Evolutionary conservation across 2,888 invertebrate species (phyloP).

Genomic region (Linyphia triangularis): DNA sequence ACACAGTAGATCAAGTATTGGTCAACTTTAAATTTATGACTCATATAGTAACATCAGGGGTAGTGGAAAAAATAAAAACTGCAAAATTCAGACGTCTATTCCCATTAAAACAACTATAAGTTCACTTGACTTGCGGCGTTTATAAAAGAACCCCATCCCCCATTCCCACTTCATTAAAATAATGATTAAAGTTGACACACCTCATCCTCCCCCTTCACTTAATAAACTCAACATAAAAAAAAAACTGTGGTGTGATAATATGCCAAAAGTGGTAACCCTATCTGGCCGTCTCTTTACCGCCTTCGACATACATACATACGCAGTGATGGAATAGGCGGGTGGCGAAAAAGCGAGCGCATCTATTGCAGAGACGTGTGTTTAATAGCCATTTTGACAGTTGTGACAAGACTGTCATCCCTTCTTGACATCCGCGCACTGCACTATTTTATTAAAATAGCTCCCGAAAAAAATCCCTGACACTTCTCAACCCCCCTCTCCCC

Average conservation of each 20-base stretch:
- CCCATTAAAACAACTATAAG: too few relatives aligned
- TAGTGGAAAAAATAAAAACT: too few relatives aligned
- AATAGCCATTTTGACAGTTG: constrained; percentile 75
- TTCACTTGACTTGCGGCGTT: background rate
- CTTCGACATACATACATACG: constrained; percentile 69
- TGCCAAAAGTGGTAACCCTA: constrained; percentile 48
- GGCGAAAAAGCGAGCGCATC: constrained; percentile 68
- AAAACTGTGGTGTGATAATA: background rate
- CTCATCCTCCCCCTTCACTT: background rate
- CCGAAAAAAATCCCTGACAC: constrained; percentile 65
- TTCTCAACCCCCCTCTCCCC: constrained; percentile 31
- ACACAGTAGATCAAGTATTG: too few relatives aligned
- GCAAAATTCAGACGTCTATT: too few relatives aligned
- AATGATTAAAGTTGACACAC: background rate
- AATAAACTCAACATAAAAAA: background rate
- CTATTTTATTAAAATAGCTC: constrained; percentile 75
- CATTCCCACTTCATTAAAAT: background rate
- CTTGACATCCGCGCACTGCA: constrained; percentile 70
- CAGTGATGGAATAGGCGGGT: constrained; percentile 66
- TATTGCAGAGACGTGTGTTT: constrained; percentile 71
- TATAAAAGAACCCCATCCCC: background rate
- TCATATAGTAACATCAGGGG: too few relatives aligned
- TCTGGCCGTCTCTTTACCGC: constrained; percentile 15
- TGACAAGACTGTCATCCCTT: constrained; percentile 71
- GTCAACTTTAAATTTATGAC: too few relatives aligned